Base-by-base conservation (phyloP, 2,113 vertebrate species). In the Xiphophorus maculatus region DNA sequence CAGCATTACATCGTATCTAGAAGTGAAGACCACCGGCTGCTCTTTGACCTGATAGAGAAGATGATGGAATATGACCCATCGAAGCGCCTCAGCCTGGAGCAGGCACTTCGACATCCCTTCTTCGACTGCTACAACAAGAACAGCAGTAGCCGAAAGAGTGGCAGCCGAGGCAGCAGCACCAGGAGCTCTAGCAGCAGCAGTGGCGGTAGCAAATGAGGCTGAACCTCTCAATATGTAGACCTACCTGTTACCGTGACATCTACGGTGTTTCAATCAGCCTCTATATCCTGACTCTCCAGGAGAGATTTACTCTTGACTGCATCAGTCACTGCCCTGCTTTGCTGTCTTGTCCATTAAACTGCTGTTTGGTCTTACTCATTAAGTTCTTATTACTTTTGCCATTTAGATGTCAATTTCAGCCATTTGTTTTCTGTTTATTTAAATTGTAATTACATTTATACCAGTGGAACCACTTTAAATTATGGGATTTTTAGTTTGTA, bases 11-110 rank as follows among this genome's bases (percentile, higher is more conserved):
- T 98, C 96, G 80, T 93, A 48, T 96, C 93, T 64, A 95, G 97
- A 71, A 90, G 95, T 44, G 92, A 94, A 58, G 95, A 96, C 69
- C 97, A 99, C 66, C 94, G 94, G 54, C 95, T 94, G 84, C 93
- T 99, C 19, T 99, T 99, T 80, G 96, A 98, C 93, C 94, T 99
- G 71, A 93, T 99, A 28, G 94, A 95, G 92, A 97, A 94, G 89
- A 97, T 99, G 97, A 88, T 99, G 94, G 96, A 96, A 60, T 98
- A 97, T 10, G 97, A 99, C 74, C 96, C 96, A 63, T 60, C 94
- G 19, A 96, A 96, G 90, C 95, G 97, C 84, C 96, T 98, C 83
- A 97, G 95, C 67, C 91, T 99, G 86, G 96, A 97, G 63, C 96
- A 98, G 92, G 97, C 97, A 54, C 91, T 98, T 62, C 92, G 91